Base-by-base conservation (phyloP, 2,888 invertebrate genomes). In the Tetropium fuscum region DNA sequence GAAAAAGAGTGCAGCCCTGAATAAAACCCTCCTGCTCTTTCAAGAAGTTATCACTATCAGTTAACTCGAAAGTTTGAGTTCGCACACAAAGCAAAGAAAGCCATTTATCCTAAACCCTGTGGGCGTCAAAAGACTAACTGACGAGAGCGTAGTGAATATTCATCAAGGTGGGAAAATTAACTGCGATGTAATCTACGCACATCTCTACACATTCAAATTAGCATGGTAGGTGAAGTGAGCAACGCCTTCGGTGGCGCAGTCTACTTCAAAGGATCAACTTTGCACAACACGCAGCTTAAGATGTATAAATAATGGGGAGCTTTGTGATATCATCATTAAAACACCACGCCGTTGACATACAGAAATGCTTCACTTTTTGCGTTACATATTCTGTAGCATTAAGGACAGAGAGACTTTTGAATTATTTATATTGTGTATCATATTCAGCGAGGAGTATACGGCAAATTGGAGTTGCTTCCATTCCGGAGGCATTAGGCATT, bases 231-330 rank as follows among this genome's bases (percentile, higher is more conserved):
- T 70, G 69, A 72, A 73, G 70, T 70, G 72, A 73, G 70, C 73
- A 71, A 60, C 51, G 55, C 30, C 22, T n/a, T 55, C 54, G 58
- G 27, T 38, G 47, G 55, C 18, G 43, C 57, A 19, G 16, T 66
- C 64, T 63, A 71, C 72, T 68, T 72, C 71, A 73, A 74, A 67
- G 58, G 63, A 64, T 53, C 57, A 63, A 63, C 66, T 63, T 65
- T 56, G 60, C 54, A 64, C 68, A 53, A 49, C 64, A 65, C 66
- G 62, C 69, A 65, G 65, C 68, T 64, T 72, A 63, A 70, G 76
- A 76, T 76, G 74, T 75, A 75, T 75, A 74, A 76, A 74, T 73
- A 73, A 75, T 76, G 74, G 72, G 70, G 68, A 66, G 72, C 73
- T 74, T 76, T 74, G 73, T 74, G 73, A 74, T 72, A 71, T 71